Evolutionary conservation across 1,140 invertebrate genomes (phyloP), one percentile per base, ranked within the genome.

Genomic region (Notospermus geniculatus): DNA sequence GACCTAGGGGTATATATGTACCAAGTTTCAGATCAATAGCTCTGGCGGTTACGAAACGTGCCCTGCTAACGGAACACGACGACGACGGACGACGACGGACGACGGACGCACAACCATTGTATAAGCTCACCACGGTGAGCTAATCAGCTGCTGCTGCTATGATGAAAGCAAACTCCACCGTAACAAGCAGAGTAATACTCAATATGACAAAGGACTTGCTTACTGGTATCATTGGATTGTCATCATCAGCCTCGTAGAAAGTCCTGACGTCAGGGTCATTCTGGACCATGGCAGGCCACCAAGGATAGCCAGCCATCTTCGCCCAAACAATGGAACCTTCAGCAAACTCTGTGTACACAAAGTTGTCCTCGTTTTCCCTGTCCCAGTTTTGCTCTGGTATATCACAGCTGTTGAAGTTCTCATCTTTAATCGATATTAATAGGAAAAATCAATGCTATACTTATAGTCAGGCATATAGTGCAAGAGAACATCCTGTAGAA

Each of bases 231-330:
- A 28, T 25, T 4, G 32, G 25, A 28, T 60, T 23, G 15, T 46
- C n/a, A 23, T 17, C 27, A 19, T 15, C 9, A 2, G 28, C 17
- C 54, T 32, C 54, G 11, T 29, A 32, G 54, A 32, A 7, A 2
- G 77, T 75, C 32, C 85, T 81, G 0, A 80, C 81, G 57, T 86
- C 84, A 0, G 86, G 86, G 71, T 84, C 83, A 75, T 88, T 86
- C 30, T 88, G 86, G 1, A 88, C 84, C 78, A 88, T 87, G 7
- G 82, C 87, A 5, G 87, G 87, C 85, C 86, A 89, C 87, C 87
- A 89, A 29, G 88, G 87, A 80, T 83, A 88, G 27, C 86, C 86
- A 1, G 76, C 67, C 32, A 86, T 63, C 32, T 80, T 82, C 2
- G 85, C 88, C 85, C 86, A 87, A 0, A 90, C 88, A 45, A 90